Base-by-base conservation (phyloP, 2,888 invertebrate species). In the Protophormia terraenovae region DNA sequence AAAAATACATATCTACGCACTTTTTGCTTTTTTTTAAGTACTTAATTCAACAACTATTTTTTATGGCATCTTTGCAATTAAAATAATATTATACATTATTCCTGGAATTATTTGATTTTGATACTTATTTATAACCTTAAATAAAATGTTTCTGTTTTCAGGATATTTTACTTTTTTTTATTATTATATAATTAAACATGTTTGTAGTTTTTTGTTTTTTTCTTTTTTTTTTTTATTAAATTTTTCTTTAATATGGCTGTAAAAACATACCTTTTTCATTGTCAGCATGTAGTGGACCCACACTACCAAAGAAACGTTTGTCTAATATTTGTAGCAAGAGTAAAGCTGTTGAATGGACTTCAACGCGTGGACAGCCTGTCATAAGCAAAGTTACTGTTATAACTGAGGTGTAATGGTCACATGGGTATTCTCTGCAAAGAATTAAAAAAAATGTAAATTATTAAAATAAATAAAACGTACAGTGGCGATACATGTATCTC, bases 311-410 rank as follows among this genome's bases (percentile, higher is more conserved):
- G 94, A 99, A 99, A 82, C 99, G 94, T 91, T 98, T 97, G 93
- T 99, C 98, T 71, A 99, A 93, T 45, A 98, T 94, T 91, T 99
- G 99, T 41, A 99, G 94, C 84, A 99, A 94, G 91, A 99, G 98
- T 73, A 99, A 94, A 0, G 99, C 99, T 14, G 97, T 97, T 90
- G 98, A 98, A 91, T 98, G 97, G n/a, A 98, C 96, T 47, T 96
- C 95, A 41, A 97, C 96, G 29, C 98, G 95, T 0, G 98, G 97
- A 91, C 98, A 98, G 1, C 99, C 99, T 6, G 98, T 97, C 93
- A 98, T 98, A 94, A 99, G 96, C 60, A 99, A 94, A 0, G 99
- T 98, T 45, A 99, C 97, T 92, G 98, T 99, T 91, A 99, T 97
- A 89, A 99, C 97, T 1, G 99, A 98, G 45, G 98, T 98, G 92